Evolutionary conservation across 2,888 invertebrate species (phyloP).

Genomic region (Notodonta ziczac): DNA sequence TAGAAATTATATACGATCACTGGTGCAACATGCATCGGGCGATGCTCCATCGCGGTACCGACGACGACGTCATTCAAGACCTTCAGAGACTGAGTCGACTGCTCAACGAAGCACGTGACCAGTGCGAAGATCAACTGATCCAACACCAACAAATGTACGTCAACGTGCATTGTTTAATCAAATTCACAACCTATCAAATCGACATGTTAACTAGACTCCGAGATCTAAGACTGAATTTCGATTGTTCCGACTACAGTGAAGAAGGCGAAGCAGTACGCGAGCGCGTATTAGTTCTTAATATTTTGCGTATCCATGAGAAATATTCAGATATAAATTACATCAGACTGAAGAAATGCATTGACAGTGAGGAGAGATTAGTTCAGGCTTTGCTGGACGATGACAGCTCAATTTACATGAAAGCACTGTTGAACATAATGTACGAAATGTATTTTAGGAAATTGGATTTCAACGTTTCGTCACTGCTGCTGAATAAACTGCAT

Average conservation of each 20-base stretch:
- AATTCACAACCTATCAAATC: conserved; percentile 17
- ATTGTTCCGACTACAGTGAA: background rate
- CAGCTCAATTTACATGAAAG: background rate
- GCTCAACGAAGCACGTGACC: background rate
- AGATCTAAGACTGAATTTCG: background rate
- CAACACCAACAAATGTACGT: background rate
- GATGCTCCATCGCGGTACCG: conserved; percentile 5
- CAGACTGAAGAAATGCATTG: background rate
- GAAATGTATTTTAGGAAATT: conserved; percentile 25
- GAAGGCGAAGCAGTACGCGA: background rate
- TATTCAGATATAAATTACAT: conserved; percentile 10
- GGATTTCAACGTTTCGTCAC: conserved; percentile 21
- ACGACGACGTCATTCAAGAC: conserved; percentile 1
- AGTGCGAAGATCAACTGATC: background rate
- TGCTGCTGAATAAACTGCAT: conserved; percentile 22
- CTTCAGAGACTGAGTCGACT: conserved; percentile 10
- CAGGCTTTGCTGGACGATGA: background rate
- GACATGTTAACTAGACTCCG: conserved; percentile 7
- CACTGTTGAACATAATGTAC: background rate
- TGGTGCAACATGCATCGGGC: conserved; percentile 23
- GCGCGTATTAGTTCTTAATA: background rate
- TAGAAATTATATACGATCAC: conserved; percentile 27
- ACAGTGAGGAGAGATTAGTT: background rate
- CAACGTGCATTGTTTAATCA: conserved; percentile 9
- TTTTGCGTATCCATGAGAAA: conserved; percentile 14